Evolutionary conservation across 30 jellyfish, hydroid and myxozoan genomes (phyloP).

Genomic region (Aurelia aurita): DNA sequence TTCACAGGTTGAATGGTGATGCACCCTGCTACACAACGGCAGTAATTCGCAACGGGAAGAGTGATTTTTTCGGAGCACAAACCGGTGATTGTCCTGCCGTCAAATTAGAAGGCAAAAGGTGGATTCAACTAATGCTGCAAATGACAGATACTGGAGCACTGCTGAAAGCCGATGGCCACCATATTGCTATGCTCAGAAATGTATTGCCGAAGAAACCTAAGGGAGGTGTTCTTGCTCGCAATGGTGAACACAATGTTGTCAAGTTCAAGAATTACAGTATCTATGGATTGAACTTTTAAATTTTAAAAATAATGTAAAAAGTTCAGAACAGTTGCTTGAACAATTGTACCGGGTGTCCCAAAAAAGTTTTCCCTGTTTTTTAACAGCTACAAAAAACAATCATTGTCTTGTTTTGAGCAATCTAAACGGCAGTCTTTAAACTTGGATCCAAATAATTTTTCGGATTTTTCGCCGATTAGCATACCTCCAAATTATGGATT

Average conservation of each 20-base stretch:
- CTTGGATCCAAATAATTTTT: too few species aligned
- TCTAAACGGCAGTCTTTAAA: too few species aligned
- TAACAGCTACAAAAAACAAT: too few species aligned
- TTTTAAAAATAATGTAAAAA: too few species aligned
- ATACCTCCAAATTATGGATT: too few species aligned
- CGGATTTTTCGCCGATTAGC: too few species aligned
- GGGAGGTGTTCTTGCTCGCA: background rate
- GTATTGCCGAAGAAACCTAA: background rate
- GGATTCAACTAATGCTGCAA: constrained; percentile 3
- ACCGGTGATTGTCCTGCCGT: background rate
- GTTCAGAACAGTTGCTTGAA: too few species aligned
- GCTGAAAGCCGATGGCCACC: background rate
- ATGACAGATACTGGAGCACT: background rate
- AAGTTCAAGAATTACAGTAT: background rate
- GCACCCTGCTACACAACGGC: constrained; percentile 1
- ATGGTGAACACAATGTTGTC: background rate
- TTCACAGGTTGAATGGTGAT: background rate
- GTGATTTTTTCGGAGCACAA: background rate
- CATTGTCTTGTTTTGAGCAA: too few species aligned
- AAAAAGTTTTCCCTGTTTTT: too few species aligned
- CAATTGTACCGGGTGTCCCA: too few species aligned
- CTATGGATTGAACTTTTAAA: background rate
- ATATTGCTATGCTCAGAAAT: background rate
- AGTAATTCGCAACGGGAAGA: background rate
- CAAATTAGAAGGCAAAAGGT: background rate